phyloP scores from a whole-genome alignment of 2,888 invertebrate genomes.

The Perithous albicinctus region DNA sequence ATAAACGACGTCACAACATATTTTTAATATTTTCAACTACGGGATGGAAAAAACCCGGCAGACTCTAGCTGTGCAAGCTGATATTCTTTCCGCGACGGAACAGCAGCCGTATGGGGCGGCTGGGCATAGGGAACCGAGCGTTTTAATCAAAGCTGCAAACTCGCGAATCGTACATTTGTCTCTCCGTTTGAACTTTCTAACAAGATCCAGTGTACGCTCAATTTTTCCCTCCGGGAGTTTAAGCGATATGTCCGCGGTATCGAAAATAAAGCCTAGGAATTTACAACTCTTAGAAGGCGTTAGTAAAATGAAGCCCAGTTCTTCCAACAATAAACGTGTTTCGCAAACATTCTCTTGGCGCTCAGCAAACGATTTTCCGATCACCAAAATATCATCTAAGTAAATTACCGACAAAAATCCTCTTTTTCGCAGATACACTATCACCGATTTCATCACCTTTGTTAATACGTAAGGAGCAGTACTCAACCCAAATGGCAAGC shows the following conservation, averaged over 20 bases:
- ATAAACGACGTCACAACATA: no score
- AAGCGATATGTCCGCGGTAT: no score
- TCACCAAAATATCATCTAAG: slow-evolving; percentile 55
- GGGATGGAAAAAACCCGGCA: no score
- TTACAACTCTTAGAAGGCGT: slow-evolving; percentile 29
- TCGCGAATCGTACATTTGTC: slow-evolving; percentile 27
- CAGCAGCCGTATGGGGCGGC: slow-evolving; percentile 37
- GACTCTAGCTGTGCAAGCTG: no score
- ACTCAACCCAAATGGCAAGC: slow-evolving; percentile 46
- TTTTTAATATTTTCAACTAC: no score
- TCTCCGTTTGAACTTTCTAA: no score
- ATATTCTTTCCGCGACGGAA: no score
- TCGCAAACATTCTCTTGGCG: slow-evolving; percentile 34
- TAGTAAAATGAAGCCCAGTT: slow-evolving; percentile 41
- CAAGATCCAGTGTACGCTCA: neutral
- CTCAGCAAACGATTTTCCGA: slow-evolving; percentile 31
- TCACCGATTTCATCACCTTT: slow-evolving; percentile 56
- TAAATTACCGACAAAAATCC: slow-evolving; percentile 52
- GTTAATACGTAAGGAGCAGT: slow-evolving; percentile 49
- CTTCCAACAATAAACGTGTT: no score
- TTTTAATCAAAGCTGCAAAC: slow-evolving; percentile 43
- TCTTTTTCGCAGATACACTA: slow-evolving; percentile 21
- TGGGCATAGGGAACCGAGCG: no score
- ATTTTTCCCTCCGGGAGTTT: slow-evolving; percentile 19
- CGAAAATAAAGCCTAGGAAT: no score